Evolutionary conservation across 2,797 vertebrate species (phyloP).

Genomic region (Nyctibius grandis): DNA sequence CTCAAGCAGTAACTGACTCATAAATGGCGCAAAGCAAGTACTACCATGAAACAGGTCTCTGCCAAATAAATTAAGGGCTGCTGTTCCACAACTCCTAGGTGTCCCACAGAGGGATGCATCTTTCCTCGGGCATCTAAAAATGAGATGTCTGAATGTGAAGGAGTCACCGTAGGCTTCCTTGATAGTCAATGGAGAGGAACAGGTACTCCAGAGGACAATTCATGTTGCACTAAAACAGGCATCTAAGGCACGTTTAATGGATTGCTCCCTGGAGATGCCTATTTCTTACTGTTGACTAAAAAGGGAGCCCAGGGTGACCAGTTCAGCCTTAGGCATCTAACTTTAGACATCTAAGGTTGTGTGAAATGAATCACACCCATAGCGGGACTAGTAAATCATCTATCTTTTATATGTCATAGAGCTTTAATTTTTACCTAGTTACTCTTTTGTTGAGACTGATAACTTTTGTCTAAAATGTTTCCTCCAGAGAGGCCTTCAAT

Average conservation of each 20-base stretch:
- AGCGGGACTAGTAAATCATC: background rate
- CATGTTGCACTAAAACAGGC: background rate
- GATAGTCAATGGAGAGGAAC: background rate
- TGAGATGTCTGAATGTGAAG: background rate
- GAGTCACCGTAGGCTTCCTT: background rate
- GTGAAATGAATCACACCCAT: background rate
- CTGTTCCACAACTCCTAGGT: background rate
- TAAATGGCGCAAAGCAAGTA: background rate
- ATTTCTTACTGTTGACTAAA: background rate
- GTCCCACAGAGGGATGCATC: fast-evolving
- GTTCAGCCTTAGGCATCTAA: background rate
- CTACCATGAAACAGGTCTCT: background rate
- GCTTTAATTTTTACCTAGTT: background rate
- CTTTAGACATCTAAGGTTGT: background rate
- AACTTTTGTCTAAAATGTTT: background rate
- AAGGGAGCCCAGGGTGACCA: background rate
- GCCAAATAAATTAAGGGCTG: background rate
- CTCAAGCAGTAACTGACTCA: background rate
- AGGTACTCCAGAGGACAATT: background rate
- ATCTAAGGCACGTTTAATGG: background rate
- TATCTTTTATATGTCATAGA: background rate
- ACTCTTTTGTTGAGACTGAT: background rate
- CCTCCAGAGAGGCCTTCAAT: background rate
- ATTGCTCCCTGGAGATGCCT: background rate
- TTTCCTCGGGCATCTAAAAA: background rate